Evolutionary conservation across 2,888 invertebrate genomes (phyloP).

Genomic region (Drosophila koepferae): DNA sequence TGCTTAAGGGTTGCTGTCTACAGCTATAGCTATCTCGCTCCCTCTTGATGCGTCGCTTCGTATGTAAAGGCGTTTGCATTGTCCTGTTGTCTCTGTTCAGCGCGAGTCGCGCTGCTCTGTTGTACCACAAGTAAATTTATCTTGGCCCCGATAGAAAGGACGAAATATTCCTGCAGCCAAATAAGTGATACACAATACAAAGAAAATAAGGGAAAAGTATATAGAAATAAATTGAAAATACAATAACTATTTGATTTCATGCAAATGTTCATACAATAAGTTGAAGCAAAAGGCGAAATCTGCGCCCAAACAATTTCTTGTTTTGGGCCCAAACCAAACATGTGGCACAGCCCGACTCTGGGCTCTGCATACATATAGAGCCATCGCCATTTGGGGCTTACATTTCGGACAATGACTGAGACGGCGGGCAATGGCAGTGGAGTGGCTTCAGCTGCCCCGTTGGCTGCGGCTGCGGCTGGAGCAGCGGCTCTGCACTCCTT

Average conservation of each 20-base stretch:
- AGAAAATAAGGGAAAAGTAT: conserved; percentile 15
- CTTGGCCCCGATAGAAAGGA: conserved; percentile 73
- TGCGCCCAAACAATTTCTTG: not conserved
- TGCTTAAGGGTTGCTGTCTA: conserved; percentile 33
- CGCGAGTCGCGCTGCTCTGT: conserved; percentile 48
- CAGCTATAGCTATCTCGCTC: conserved; percentile 29
- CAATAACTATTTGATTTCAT: not conserved
- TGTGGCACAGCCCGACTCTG: conserved; percentile 22
- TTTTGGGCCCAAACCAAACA: conserved; percentile 11
- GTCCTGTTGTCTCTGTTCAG: conserved; percentile 47
- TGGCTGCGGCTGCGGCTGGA: not conserved
- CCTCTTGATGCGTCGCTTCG: not conserved
- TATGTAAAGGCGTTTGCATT: not conserved
- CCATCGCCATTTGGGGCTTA: not conserved
- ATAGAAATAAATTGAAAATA: not conserved
- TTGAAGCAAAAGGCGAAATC: not conserved
- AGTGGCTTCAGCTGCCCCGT: conserved; percentile 1
- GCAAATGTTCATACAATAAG: not conserved
- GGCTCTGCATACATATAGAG: conserved; percentile 3
- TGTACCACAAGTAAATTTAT: conserved; percentile 75
- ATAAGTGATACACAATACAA: conserved; percentile 56
- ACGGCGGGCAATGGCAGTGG: conserved; percentile 25
- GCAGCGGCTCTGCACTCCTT: conserved; percentile 59
- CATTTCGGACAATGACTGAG: conserved; percentile 15
- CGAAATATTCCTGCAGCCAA: conserved; percentile 33